Base-by-base conservation (phyloP, 2,113 vertebrate species). In the Arothron firmamentum region DNA sequence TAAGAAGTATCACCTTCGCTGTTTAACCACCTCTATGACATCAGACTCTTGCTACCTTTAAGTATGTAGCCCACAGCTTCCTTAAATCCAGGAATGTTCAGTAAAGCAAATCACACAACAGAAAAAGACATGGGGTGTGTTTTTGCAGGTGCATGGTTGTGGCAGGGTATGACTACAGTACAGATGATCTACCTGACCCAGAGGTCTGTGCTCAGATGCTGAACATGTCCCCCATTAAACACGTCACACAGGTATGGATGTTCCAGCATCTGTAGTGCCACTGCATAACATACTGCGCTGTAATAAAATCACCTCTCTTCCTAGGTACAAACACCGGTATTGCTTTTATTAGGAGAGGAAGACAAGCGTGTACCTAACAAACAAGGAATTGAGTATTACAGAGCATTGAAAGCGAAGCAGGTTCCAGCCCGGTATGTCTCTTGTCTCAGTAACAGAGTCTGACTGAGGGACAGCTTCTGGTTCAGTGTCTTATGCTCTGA, bases 361-460 rank as follows among this genome's bases (percentile, higher is more conserved):
- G 96, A 98, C 83, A 90, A 80, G 58, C 93, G 96, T 2, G 96
- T 96, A 4, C 96, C 94, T 10, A 92, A 86, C 66, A 93, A 91
- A 62, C 97, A 99, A 84, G 95, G 97, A 4, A 77, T 97, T 15
- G 97, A 98, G 74, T 97, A 94, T 77, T 98, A 97, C 81, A 93
- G 62, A 59, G 94, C 93, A n/a, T 89, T 99, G 41, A 95, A 94
- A 81, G 88, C 91, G 65, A 88, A 85, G 17, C 87, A 92, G 0
- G 49, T 95, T 42, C 92, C 93, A 38, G 92, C 93, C 0, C 90
- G 93, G 97, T 98, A 81, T 93, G 93, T 70, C n/a, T n/a, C 47
- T 45, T 34, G 17, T 52, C 21, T 45, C 16, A 45, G 16, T 42
- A 28, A 15, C 9, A 15, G 4, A 23, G 18, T 21, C 28, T n/a